These are phyloP conservation scores for Puntigrus tetrazona DNA, from an alignment of 2,113 vertebrate species.

Conservation along the genomic window DNA sequence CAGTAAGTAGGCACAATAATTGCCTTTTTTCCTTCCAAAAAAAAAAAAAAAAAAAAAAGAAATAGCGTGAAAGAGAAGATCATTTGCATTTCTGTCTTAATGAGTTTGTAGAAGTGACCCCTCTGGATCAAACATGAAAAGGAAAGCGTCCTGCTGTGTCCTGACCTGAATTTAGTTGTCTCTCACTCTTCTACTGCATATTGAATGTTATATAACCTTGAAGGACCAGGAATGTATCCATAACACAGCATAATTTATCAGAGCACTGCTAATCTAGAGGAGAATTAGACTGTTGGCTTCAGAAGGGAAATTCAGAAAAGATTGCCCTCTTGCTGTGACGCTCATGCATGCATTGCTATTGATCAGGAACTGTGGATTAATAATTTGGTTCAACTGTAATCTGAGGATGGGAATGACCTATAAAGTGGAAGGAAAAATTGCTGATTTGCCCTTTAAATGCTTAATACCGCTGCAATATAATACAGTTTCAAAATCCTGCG, in stretches of 20 bases:
- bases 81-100: slow-evolving; percentile 86
- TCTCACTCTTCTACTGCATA: slow-evolving; percentile 73
- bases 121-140: slow-evolving; percentile 89
- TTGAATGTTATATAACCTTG: slow-evolving; percentile 74
- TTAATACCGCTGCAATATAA: background rate
- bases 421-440: background rate
- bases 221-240: slow-evolving; percentile 63
- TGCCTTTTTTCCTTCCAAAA: background rate
- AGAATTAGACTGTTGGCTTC: slow-evolving; percentile 32
- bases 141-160: slow-evolving; percentile 79
- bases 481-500: background rate
- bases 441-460: background rate
- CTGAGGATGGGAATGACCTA: background rate
- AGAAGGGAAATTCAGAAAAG: slow-evolving; percentile 10
- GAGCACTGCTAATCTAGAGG: slow-evolving; percentile 41
- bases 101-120: slow-evolving; percentile 87
- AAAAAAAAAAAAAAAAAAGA: slow-evolving; percentile 7
- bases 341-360: slow-evolving; percentile 20
- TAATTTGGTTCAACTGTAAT: slow-evolving; percentile 25
- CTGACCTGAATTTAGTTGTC: slow-evolving; percentile 84
- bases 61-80: slow-evolving; percentile 54
- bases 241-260: slow-evolving; percentile 72
- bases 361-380: slow-evolving; percentile 10
- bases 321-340: background rate
- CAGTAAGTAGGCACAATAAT: slow-evolving; percentile 23